phyloP scores from a whole-genome alignment of 2,797 vertebrate genomes.

The Naso thynnoides region DNA sequence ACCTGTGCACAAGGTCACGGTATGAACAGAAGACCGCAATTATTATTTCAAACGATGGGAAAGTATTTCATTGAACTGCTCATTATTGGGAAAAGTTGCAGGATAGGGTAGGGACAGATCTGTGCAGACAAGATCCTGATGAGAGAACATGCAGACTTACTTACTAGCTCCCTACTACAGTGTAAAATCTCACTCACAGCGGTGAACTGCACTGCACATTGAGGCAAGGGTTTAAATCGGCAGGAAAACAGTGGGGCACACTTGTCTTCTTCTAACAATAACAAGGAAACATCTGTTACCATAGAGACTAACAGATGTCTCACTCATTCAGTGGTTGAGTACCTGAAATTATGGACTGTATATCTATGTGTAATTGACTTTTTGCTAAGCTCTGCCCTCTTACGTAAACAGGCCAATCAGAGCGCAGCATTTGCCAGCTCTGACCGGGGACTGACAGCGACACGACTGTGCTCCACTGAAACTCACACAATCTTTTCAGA shows the following conservation, averaged over 20 bases:
- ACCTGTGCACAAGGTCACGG: no score
- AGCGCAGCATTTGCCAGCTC: no score
- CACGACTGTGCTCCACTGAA: no score
- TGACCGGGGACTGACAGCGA: no score
- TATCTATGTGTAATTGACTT: no score
- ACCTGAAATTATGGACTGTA: background rate
- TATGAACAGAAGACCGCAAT: background rate
- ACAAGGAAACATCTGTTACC: conserved; percentile 11
- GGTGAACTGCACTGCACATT: background rate
- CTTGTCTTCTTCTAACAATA: background rate
- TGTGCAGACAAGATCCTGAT: background rate
- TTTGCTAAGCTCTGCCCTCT: no score
- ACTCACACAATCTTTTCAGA: no score
- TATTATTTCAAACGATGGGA: background rate
- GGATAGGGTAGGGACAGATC: background rate
- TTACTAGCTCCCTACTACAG: background rate
- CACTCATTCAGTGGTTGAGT: background rate
- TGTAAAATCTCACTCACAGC: conserved; percentile 5
- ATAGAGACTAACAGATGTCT: background rate
- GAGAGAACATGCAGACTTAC: background rate
- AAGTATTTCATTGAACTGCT: background rate
- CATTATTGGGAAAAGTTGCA: background rate
- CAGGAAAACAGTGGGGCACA: background rate
- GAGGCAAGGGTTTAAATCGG: conserved; percentile 13
- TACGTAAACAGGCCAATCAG: no score